A percentile compares a stretch with the other conserved stretches of the same genome.
Conservation (phyloP, 2,888 invertebrate genomes). For the Drosophila neonasuta region DNA sequence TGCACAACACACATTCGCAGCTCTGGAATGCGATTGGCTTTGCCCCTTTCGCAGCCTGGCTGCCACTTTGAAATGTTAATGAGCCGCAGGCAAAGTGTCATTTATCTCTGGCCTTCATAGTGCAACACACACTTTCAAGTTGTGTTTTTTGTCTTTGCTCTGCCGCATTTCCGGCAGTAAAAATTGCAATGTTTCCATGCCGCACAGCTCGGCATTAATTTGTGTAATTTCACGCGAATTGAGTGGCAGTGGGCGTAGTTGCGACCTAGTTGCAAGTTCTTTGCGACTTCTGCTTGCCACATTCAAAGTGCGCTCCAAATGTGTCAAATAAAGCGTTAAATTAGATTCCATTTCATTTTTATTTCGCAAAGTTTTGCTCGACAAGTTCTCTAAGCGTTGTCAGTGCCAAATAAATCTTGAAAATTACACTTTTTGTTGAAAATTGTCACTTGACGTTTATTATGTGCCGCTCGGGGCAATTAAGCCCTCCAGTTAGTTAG, state of each 20-base stretch:
- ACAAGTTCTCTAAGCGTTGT: constrained; percentile 27
- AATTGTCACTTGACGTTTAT: constrained; percentile 46
- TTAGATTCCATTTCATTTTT: constrained; percentile 66
- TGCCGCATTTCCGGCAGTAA: constrained; percentile 46
- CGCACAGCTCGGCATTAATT: constrained; percentile 52
- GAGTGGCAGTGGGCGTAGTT: constrained; percentile 47
- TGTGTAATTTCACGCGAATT: constrained; percentile 60
- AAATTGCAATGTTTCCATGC: constrained; percentile 17
- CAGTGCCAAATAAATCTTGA: constrained; percentile 39
- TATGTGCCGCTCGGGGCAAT: constrained; percentile 2
- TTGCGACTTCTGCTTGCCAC: constrained; percentile 31
- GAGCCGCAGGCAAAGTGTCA: constrained; percentile 65
- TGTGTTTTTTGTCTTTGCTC: constrained; percentile 18
- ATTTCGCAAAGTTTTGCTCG: constrained; percentile 42
- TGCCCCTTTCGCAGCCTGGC: constrained; percentile 42
- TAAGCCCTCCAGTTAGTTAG: not conserved
- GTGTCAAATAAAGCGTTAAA: constrained; percentile 72
- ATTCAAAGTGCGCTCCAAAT: constrained; percentile 47
- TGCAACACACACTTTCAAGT: constrained; percentile 35
- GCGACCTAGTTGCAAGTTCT: constrained; percentile 57
- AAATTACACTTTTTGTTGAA: constrained; percentile 44
- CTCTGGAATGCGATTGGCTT: constrained; percentile 15
- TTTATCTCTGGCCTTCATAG: constrained; percentile 59
- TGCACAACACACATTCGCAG: constrained; percentile 11
- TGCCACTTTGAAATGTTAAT: constrained; percentile 66